Evolutionary conservation across 2,797 vertebrate species (phyloP).

Genomic region (Morus bassanus): DNA sequence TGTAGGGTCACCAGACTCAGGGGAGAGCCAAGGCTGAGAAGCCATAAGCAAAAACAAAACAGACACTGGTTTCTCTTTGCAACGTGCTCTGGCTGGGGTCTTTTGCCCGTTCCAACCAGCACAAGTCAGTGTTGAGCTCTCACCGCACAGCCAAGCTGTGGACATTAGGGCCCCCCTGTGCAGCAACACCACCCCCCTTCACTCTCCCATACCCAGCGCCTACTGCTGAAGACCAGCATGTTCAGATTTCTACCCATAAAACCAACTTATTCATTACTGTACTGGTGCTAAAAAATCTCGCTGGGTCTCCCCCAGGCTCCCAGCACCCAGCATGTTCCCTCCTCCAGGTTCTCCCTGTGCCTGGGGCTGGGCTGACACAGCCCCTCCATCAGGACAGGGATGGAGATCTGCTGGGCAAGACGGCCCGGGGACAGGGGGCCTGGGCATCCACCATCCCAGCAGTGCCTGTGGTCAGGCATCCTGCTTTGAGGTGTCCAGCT

Average conservation of each 20-base stretch:
- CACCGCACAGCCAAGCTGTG: background rate
- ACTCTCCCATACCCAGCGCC: background rate
- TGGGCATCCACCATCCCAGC: background rate
- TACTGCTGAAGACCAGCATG: background rate
- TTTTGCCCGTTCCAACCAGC: background rate
- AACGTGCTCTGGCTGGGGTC: background rate
- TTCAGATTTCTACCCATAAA: background rate
- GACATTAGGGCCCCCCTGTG: background rate
- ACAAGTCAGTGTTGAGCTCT: rapidly evolving
- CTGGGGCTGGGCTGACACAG: background rate
- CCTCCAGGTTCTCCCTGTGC: background rate
- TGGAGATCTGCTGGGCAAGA: background rate
- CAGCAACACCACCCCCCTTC: background rate
- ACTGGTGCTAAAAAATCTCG: background rate
- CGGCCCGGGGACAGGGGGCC: no score
- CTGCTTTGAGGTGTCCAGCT: background rate
- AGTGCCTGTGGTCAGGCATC: background rate
- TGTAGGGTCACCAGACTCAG: background rate
- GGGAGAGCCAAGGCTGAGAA: background rate
- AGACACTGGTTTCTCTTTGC: background rate
- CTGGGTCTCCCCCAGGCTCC: background rate
- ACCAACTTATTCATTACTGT: background rate
- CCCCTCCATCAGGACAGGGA: background rate
- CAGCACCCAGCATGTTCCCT: background rate
- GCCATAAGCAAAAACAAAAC: background rate